Evolutionary conservation across 2,888 invertebrate species (phyloP), one percentile per base, ranked within the genome.

Genomic region (Lymantria monacha): DNA sequence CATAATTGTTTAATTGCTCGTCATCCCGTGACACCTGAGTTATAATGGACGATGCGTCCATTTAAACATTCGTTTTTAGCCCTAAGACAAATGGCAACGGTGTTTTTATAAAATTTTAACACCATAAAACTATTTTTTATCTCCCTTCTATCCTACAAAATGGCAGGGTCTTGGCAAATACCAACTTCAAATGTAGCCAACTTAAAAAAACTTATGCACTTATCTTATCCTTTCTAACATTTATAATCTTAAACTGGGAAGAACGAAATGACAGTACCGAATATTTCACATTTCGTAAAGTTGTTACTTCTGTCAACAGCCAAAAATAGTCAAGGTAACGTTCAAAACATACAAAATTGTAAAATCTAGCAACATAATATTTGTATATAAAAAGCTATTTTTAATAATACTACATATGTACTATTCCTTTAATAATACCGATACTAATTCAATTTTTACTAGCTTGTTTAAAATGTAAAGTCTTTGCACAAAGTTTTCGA

Each of bases 21-120:
- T 97, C 97, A 95, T 98, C 97, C 94, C 97, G 96, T 93, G 96
- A 96, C 94, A 97, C 98, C 95, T 97, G 97, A 93, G 97, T 97
- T 93, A 98, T 98, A 94, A 98, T 97, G 96, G 97, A 98, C 96
- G 97, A 96, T 95, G 97, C 97, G 97, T 98, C 98, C 98, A 97
- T 97, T 92, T 92, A 92, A 89, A 91, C 91, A 92, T 92, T 91
- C 91, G 88, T 85, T 91, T 86, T 83, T 83, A 79, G 86, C 84
- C 89, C 76, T 87, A 84, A 80, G 80, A 85, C 74, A 86, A 91
- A 88, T 83, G 89, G 91, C 85, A 89, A 90, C 83, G 76, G 77
- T 79, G 83, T 81, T 86, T 83, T 81, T 81, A 81, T 85, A 79
- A 77, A 86, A 89, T 83, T 85, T 89, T 84, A 90, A 88, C 88